A percentile compares a stretch with the other conserved stretches of the same genome.
These are phyloP conservation scores for Steromphala cineraria DNA, from an alignment of 2,888 invertebrate genomes.

Conservation along the genomic window DNA sequence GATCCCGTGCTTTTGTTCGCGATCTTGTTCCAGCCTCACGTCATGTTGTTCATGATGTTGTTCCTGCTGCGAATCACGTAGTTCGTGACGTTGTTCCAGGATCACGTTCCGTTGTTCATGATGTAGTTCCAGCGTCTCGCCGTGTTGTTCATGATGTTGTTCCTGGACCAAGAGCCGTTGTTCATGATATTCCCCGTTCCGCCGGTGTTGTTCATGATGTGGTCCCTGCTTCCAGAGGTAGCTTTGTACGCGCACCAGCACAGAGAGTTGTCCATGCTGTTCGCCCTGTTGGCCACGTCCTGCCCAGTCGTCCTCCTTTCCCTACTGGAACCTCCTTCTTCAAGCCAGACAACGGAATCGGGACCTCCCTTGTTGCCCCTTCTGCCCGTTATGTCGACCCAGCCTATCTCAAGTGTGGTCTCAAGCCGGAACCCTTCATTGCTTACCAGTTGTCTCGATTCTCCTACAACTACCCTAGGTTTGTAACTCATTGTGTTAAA, in stretches of 20 bases:
- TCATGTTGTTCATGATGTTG: background rate
- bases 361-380: background rate
- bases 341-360: background rate
- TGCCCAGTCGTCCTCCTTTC: background rate
- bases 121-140: background rate
- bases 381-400: background rate
- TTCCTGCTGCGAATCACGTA: background rate
- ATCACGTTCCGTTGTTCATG: background rate
- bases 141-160: background rate
- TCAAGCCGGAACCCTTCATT: background rate
- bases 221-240: background rate
- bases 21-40: background rate
- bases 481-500: background rate
- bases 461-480: slow-evolving; percentile 11
- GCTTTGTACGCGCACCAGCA: background rate
- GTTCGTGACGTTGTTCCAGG: background rate
- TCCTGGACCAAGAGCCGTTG: background rate
- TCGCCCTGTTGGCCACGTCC: background rate
- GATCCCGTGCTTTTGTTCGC: background rate
- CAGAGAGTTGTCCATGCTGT: background rate
- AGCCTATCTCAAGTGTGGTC: background rate
- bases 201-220: background rate
- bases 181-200: background rate
- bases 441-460: background rate
- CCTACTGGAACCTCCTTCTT: background rate